Evolutionary conservation across 2,888 invertebrate species (phyloP).

Genomic region (Cheilosia urbana): DNA sequence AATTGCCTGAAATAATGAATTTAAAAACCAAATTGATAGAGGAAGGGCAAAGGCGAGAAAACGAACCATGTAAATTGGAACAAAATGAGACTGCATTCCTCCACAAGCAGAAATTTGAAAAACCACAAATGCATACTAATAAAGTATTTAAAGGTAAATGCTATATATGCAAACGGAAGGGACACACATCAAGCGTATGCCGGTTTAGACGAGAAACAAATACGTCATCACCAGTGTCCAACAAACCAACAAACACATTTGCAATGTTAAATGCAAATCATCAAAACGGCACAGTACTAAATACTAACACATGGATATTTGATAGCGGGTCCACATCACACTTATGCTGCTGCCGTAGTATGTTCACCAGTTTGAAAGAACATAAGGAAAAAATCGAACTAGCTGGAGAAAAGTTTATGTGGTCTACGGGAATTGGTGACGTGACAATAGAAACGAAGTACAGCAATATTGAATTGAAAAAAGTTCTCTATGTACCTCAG

Average conservation of each 20-base stretch:
- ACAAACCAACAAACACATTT: slow-evolving; percentile 37
- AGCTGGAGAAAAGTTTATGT: slow-evolving; percentile 19
- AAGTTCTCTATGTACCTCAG: slow-evolving; percentile 34
- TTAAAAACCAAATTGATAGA: slow-evolving; percentile 39
- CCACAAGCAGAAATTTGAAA: too few species aligned
- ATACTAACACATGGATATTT: too few species aligned
- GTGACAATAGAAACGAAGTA: slow-evolving; percentile 20
- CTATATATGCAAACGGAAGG: too few species aligned
- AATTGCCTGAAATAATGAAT: slow-evolving; percentile 18
- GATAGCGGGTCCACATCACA: slow-evolving; percentile 41
- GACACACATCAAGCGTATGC: slow-evolving; percentile 23
- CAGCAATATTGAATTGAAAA: slow-evolving; percentile 12
- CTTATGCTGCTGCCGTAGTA: slow-evolving; percentile 20
- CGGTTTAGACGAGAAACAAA: slow-evolving; percentile 9
- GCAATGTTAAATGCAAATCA: slow-evolving; percentile 24
- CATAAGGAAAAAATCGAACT: slow-evolving; percentile 32
- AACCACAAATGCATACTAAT: slow-evolving; percentile 12
- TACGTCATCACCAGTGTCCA: slow-evolving; percentile 4
- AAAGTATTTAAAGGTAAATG: slow-evolving; percentile 19
- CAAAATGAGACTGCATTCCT: slow-evolving; percentile 44
- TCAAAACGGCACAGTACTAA: slow-evolving; percentile 1
- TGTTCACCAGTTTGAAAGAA: slow-evolving; percentile 20
- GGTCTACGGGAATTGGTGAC: slow-evolving; percentile 14
- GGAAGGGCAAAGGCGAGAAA: slow-evolving; percentile 36
- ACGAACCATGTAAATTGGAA: too few species aligned